Evolutionary conservation across 1,140 invertebrate species (phyloP).

Genomic region (Drosophila ambigua): DNA sequence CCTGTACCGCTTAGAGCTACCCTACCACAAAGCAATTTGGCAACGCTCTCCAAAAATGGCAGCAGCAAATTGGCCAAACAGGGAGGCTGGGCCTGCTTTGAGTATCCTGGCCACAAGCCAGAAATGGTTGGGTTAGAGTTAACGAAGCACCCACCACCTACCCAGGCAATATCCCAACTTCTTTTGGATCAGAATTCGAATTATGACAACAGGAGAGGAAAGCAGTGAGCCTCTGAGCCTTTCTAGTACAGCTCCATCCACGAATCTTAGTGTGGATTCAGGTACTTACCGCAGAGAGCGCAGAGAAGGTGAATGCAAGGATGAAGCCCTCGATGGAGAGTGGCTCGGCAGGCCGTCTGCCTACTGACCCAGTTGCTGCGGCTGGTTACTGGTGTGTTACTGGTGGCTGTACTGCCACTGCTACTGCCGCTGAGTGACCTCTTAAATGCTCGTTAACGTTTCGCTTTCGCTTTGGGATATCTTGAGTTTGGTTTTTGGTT

Average conservation of each 20-base stretch:
- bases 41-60: too few relatives aligned
- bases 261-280: not conserved
- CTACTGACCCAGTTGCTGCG: constrained; percentile 56
- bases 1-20: too few relatives aligned
- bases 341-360: constrained; percentile 30
- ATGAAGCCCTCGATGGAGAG: constrained; percentile 38
- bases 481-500: constrained; percentile 4
- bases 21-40: too few relatives aligned
- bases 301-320: constrained; percentile 2
- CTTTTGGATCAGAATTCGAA: too few relatives aligned
- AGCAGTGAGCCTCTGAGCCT: too few relatives aligned
- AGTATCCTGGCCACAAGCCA: too few relatives aligned
- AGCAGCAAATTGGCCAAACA: too few relatives aligned
- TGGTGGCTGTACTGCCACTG: not conserved
- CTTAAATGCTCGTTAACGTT: constrained; percentile 42
- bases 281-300: constrained; percentile 26
- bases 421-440: constrained; percentile 7
- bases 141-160: not conserved
- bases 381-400: constrained; percentile 25
- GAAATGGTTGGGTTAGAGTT: too few relatives aligned
- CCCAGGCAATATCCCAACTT: too few relatives aligned
- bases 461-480: constrained; percentile 19
- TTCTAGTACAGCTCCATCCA: too few relatives aligned
- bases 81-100: too few relatives aligned
- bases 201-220: too few relatives aligned